phyloP scores from a whole-genome alignment of 2,797 vertebrate genomes.

The Caiman crocodilus region DNA sequence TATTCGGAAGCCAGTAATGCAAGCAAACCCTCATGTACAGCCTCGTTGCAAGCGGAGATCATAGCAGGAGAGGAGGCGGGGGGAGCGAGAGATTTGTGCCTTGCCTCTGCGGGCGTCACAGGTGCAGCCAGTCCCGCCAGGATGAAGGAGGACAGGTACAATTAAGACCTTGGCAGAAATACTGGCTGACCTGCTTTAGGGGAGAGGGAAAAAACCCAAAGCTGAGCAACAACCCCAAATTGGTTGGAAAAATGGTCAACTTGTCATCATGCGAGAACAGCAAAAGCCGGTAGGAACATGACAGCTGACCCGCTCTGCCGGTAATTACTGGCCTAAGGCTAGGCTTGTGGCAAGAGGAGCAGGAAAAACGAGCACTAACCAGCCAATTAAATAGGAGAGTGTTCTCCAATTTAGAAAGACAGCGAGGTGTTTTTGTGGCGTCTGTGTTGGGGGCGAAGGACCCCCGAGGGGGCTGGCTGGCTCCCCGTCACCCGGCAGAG shows the following conservation, averaged over 20 bases:
- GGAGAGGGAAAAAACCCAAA: constrained; percentile 17
- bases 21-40: background rate
- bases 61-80: background rate
- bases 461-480: background rate
- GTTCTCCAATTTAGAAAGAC: constrained; percentile 62
- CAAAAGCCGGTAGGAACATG: background rate
- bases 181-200: constrained; percentile 33
- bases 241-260: background rate
- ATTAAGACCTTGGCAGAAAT: constrained; percentile 48
- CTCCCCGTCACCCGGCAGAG: background rate
- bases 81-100: background rate
- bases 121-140: background rate
- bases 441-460: background rate
- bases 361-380: constrained; percentile 15
- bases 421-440: background rate
- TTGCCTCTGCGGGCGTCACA: background rate
- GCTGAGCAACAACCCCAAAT: background rate
- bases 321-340: constrained; percentile 74
- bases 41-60: background rate
- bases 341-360: constrained; percentile 56
- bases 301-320: constrained; percentile 69
- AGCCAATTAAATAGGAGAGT: constrained; percentile 61
- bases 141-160: background rate
- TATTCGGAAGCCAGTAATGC: background rate
- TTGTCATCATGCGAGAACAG: constrained; percentile 37